Percentiles rank a stretch among this genome's conserved stretches.
Conservation (phyloP, 2,888 invertebrate species). For the Elgonia sp. region DNA sequence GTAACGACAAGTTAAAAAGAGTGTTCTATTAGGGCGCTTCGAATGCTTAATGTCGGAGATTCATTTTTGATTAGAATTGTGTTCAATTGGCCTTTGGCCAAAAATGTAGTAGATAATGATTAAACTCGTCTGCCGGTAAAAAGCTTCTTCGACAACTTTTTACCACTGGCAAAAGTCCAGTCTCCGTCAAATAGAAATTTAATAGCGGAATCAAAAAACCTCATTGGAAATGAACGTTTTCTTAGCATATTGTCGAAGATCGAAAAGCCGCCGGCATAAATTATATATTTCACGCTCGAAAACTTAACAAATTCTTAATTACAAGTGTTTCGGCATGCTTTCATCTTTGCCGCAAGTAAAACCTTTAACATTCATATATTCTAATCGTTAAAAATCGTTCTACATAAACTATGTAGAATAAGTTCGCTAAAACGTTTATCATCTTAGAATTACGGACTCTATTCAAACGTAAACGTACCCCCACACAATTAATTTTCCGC, state of each 20-base stretch:
- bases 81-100: slow-evolving; percentile 70
- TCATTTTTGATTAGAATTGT: slow-evolving; percentile 69
- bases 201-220: slow-evolving; percentile 65
- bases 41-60: slow-evolving; percentile 67
- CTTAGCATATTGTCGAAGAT: slow-evolving; percentile 59
- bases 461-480: slow-evolving; percentile 54
- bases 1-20: slow-evolving; percentile 67
- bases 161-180: slow-evolving; percentile 70
- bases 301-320: slow-evolving; percentile 71
- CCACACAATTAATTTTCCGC: slow-evolving; percentile 40
- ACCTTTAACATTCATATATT: slow-evolving; percentile 63
- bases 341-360: slow-evolving; percentile 51
- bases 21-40: slow-evolving; percentile 63
- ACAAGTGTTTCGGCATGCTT: slow-evolving; percentile 39
- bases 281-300: slow-evolving; percentile 70
- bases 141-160: slow-evolving; percentile 73
- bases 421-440: slow-evolving; percentile 64
- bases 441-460: slow-evolving; percentile 49
- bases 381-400: slow-evolving; percentile 66
- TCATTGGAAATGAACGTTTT: slow-evolving; percentile 62
- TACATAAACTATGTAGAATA: slow-evolving; percentile 68
- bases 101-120: slow-evolving; percentile 71
- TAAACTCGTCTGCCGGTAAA: slow-evolving; percentile 69
- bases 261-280: slow-evolving; percentile 62
- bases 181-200: slow-evolving; percentile 64